phyloP scores from a whole-genome alignment of 2,888 invertebrate genomes.

The Sminthurides aquaticus region DNA sequence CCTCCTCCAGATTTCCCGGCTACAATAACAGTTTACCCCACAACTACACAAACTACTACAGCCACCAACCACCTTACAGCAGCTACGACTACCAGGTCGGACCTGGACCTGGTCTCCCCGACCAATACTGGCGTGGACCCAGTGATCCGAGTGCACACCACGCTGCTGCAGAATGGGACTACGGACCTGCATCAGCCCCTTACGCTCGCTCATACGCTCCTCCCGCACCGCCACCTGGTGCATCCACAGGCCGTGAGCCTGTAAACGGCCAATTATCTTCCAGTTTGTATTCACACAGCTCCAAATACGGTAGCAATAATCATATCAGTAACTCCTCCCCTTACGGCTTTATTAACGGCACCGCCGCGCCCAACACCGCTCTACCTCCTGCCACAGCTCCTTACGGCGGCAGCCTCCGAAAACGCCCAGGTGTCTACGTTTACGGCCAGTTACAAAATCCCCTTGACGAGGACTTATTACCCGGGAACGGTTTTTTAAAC shows the following conservation, averaged over 20 bases:
- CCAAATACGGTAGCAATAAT: constrained; percentile 3
- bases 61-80: background rate
- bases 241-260: background rate
- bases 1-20: background rate
- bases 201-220: background rate
- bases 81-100: background rate
- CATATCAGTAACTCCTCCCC: background rate
- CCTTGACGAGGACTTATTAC: background rate
- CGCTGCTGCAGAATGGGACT: background rate
- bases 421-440: constrained; percentile 1
- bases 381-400: too few relatives aligned
- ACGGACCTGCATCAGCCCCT: background rate
- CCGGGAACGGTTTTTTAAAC: background rate
- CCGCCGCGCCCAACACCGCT: too few relatives aligned
- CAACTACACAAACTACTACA: background rate
- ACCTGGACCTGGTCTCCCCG: background rate
- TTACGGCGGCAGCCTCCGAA: background rate
- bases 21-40: background rate
- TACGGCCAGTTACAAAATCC: background rate
- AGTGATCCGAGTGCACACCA: background rate
- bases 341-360: too few relatives aligned
- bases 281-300: background rate
- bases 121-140: background rate
- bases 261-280: background rate
- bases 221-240: background rate